Evolutionary conservation across 2,797 vertebrate genomes (phyloP), one percentile per base, ranked within the genome.

Genomic region (Poecilia velifera): DNA sequence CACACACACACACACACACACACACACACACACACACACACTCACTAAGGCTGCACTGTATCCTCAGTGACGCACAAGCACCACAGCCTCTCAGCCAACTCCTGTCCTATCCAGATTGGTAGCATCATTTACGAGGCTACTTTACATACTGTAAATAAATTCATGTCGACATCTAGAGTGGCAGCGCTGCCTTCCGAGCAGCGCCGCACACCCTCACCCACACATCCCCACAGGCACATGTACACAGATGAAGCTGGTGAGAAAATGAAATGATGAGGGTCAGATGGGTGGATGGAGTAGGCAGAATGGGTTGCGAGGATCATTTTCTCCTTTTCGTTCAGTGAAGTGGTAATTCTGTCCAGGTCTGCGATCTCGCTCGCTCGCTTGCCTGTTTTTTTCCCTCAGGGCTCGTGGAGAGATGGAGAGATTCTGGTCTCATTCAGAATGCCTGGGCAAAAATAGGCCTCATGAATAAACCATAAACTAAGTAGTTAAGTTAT

Each of bases 391-490:
- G 83, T 84, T 81, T 82, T 39, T 31, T 41, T 55, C 84, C 84
- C 88, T 34, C 0, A 47, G 78, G 88, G 82, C 84, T 72, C 0
- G 20, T 49, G 76, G 73, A 88, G 84, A 90, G 89, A 90, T 86
- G 87, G 84, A 90, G 90, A 91, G 88, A 90, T 89, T 88, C 86
- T 90, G 85, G 82, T 87, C 84, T 88, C 90, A 91, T 90, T 92
- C 90, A 91, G 90, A 86, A 93, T 86, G 82, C 88, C 88, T 84
- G 59, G 88, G 90, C 90, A 86, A 90, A 92, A 93, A 87, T 88
- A 93, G 90, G 91, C 86, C 87, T 91, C 84, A 93, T 94, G 90
- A 93, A 94, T 93, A 93, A 93, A 90, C 45, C 90, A 93, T 91
- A 76, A 80, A 79, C 79, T 80, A 46, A 84, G 90, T 89, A 90